Base-by-base conservation (phyloP, 2,888 invertebrate genomes). In the Diplolepis rosae region DNA sequence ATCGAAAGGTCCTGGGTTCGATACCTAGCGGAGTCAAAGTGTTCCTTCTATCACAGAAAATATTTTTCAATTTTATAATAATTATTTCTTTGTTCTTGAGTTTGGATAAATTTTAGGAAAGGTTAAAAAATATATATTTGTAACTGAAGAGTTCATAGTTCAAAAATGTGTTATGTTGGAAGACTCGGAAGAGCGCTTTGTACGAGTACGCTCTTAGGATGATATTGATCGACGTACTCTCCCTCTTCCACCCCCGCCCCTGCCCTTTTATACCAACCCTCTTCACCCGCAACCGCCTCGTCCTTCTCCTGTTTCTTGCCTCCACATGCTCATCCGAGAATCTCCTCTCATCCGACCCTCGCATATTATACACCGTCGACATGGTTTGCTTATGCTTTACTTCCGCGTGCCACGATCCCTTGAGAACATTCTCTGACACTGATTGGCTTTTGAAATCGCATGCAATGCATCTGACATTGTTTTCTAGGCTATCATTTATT, bases 191-290 rank as follows among this genome's bases (percentile, higher is more conserved):
- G 70, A 71, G 69, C 71, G 76, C 78, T 76, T 76, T 79, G 81
- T 83, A 78, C 81, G 79, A 81, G 83, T 82, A 81, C 82, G 85
- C 83, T n/a, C n/a, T 85, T 84, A 84, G 83, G 80, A 80, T 80
- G 84, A 85, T 86, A 86, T 86, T 86, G 86, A 85, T 86, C 85
- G 85, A 85, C 82, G 82, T 80, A 79, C 76, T 71, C 76, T 68
- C 45, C 56, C 50, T 45, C 82, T 76, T 77, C 74, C 73, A 65
- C 73, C 72, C 68, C 69, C 68, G 66, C 74, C 74, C 32, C 50
- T 32, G 56, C 48, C 27, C 65, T 42, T 27, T n/a, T 28, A 71
- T 66, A 45, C 54, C 67, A 61, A 69, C 54, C 48, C 70, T 61
- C 69, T 71, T 48, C 27, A 32, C 67, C 39, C 69, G 67, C 61